These are phyloP conservation scores for Arenaria interpres DNA, from an alignment of 2,113 vertebrate species.

Conservation along the genomic window DNA sequence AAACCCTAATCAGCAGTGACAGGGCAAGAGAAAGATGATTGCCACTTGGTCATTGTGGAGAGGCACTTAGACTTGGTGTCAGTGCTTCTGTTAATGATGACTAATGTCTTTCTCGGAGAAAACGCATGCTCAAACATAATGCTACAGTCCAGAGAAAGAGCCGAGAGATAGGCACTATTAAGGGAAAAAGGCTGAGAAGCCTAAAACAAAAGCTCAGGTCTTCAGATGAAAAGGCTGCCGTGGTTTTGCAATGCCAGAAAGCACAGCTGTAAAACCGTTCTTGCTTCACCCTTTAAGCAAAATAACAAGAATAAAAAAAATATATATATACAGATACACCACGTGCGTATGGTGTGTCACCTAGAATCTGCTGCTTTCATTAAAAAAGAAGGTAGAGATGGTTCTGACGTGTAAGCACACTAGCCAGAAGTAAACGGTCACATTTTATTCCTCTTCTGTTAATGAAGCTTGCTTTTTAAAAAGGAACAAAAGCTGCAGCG, in stretches of 20 bases:
- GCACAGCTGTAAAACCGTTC: not conserved
- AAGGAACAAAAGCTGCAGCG: not conserved
- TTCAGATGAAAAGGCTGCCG: not conserved
- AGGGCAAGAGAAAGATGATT: constrained; percentile 86
- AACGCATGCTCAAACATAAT: constrained; percentile 75
- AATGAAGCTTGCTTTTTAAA: not conserved
- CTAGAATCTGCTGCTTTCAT: not conserved
- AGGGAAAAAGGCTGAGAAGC: constrained; percentile 26
- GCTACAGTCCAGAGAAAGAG: constrained; percentile 45
- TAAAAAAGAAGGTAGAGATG: not conserved
- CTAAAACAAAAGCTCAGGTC: constrained; percentile 66
- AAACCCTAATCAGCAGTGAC: constrained; percentile 87
- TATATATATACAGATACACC: rapidly evolving
- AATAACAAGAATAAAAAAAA: not conserved
- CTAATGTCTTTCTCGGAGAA: constrained; percentile 88
- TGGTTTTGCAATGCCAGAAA: not conserved
- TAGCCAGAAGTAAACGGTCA: not conserved
- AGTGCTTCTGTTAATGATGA: constrained; percentile 92
- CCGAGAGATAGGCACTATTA: not conserved
- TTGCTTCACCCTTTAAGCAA: not conserved
- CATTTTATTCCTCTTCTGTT: not conserved
- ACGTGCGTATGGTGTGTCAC: not conserved
- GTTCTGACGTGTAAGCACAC: not conserved
- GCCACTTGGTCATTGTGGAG: constrained; percentile 88
- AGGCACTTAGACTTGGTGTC: constrained; percentile 91